phyloP scores from a whole-genome alignment of 2,113 vertebrate genomes.

The Burhinus bistriatus region DNA sequence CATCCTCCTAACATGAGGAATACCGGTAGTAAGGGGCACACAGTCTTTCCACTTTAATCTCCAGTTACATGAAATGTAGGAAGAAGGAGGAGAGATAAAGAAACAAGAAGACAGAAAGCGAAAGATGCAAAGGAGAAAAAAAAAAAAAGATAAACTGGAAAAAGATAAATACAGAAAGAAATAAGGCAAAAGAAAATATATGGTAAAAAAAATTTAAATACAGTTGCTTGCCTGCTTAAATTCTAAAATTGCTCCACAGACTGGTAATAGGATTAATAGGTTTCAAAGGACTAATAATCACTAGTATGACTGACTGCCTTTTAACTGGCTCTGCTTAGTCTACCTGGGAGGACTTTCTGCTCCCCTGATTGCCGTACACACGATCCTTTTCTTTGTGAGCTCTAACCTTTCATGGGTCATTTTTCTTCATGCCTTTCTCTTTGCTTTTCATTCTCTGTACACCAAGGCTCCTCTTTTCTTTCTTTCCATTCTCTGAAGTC shows the following conservation, averaged over 20 bases:
- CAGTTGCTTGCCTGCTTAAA: not conserved
- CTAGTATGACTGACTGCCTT: constrained; percentile 32
- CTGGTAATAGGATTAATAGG: constrained; percentile 21
- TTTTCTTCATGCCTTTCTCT: constrained; percentile 28
- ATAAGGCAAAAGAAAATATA: not conserved
- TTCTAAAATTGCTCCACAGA: not conserved
- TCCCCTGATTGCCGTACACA: not conserved
- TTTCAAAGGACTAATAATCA: constrained; percentile 45
- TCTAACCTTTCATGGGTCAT: constrained; percentile 46
- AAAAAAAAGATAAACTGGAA: not conserved
- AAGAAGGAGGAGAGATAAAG: not conserved
- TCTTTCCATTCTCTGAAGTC: not conserved
- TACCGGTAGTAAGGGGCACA: not conserved
- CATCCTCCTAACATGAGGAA: not conserved
- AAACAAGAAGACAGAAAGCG: not conserved
- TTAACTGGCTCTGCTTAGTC: constrained; percentile 42
- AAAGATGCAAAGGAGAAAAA: not conserved
- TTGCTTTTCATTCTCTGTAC: not conserved
- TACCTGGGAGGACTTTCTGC: constrained; percentile 55
- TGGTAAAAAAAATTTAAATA: not conserved
- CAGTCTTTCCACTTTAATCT: not conserved
- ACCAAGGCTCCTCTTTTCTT: not conserved
- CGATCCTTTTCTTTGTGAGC: not conserved
- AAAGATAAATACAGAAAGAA: not conserved
- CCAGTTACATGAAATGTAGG: not conserved